A percentile compares a stretch with the other conserved stretches of the same genome.
These are phyloP conservation scores for Thalassaphorura encarpata DNA, from an alignment of 1,140 invertebrate genomes.

Conservation along the genomic window DNA sequence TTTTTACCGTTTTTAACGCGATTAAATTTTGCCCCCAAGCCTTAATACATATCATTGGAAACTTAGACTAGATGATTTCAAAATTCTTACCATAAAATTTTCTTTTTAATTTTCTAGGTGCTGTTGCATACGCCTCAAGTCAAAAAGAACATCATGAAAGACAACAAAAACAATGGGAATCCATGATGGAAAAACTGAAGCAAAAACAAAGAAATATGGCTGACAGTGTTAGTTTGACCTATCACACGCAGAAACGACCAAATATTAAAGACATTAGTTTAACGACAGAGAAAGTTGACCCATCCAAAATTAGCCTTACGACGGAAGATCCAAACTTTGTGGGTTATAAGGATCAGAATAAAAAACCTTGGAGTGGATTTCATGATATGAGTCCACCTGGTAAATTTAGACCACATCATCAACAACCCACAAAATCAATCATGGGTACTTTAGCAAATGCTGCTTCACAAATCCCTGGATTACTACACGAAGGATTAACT, in stretches of 20 bases:
- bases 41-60: too few relatives aligned
- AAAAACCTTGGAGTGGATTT: neutral
- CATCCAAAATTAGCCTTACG: constrained; percentile 18
- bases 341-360: neutral
- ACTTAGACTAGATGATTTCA: too few relatives aligned
- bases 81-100: too few relatives aligned
- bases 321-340: too few relatives aligned
- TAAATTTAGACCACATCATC: neutral
- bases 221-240: constrained; percentile 18
- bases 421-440: neutral
- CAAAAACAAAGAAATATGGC: constrained; percentile 10
- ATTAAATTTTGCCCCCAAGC: neutral
- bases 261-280: constrained; percentile 15
- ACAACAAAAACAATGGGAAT: constrained; percentile 15
- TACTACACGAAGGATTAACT: constrained; percentile 20
- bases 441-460: constrained; percentile 6
- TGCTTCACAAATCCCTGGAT: constrained; percentile 12
- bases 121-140: constrained; percentile 5
- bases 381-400: constrained; percentile 2
- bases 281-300: constrained; percentile 21
- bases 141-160: constrained; percentile 3
- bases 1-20: neutral
- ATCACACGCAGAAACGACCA: constrained; percentile 16
- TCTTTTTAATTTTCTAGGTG: neutral
- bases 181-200: constrained; percentile 8